Evolutionary conservation across 1,140 invertebrate genomes (phyloP).

Genomic region (Panagrolaimus sp.): DNA sequence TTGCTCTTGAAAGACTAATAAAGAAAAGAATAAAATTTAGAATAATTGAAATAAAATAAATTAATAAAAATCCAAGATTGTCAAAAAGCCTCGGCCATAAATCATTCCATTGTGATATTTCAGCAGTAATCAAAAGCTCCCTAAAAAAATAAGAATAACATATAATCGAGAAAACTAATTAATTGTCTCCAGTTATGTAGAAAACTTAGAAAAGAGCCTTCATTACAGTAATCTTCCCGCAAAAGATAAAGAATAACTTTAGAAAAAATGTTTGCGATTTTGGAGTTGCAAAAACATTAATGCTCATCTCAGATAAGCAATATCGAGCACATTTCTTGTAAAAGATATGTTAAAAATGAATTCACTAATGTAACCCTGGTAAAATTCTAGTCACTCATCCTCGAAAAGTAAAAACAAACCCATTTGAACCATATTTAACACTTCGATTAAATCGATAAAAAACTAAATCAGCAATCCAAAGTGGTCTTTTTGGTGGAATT

Average conservation of each 20-base stretch:
- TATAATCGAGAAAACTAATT: too few relatives aligned
- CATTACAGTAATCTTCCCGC: too few relatives aligned
- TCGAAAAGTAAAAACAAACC: conserved; percentile 27
- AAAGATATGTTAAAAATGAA: background rate
- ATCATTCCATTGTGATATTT: conserved; percentile 25
- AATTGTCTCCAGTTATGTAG: too few relatives aligned
- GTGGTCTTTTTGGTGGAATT: background rate
- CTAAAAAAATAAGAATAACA: conserved; percentile 17
- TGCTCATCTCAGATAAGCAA: too few relatives aligned
- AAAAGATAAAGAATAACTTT: too few relatives aligned
- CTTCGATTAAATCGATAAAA: conserved; percentile 37
- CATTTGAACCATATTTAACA: conserved; percentile 35
- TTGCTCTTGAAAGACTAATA: conserved; percentile 27
- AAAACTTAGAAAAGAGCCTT: too few relatives aligned
- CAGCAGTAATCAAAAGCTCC: conserved; percentile 25
- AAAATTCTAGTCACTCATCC: conserved; percentile 1
- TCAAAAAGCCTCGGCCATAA: conserved; percentile 23
- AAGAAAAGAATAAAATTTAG: conserved; percentile 26
- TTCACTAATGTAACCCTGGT: background rate
- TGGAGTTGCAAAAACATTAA: too few relatives aligned
- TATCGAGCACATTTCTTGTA: background rate
- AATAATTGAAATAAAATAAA: conserved; percentile 25
- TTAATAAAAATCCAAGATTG: conserved; percentile 18
- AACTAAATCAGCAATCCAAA: conserved; percentile 37
- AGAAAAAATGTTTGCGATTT: too few relatives aligned